These are phyloP conservation scores for Turdus rufiventris DNA, from an alignment of 2,113 vertebrate species.

Conservation along the genomic window DNA sequence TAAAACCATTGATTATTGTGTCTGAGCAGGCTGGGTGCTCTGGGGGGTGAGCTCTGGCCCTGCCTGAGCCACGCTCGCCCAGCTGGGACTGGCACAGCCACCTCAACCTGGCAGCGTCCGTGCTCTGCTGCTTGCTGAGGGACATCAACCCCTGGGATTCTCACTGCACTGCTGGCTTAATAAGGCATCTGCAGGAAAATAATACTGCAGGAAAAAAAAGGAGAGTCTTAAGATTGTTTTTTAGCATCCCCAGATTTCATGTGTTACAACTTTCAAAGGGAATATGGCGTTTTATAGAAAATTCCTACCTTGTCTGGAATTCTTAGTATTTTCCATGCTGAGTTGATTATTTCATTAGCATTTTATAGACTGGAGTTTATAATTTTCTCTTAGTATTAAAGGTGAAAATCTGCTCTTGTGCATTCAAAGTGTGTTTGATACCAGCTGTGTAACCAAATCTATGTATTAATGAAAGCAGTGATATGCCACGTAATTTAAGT, in stretches of 20 bases:
- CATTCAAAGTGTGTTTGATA: neutral
- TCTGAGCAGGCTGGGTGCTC: neutral
- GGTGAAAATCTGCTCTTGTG: neutral
- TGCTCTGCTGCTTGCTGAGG: neutral
- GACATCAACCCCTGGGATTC: neutral
- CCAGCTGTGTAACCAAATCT: neutral
- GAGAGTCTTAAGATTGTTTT: neutral
- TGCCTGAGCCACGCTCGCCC: fast-evolving
- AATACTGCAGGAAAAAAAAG: neutral
- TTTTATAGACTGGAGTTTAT: neutral
- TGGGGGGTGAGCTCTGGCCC: neutral
- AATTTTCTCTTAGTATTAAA: neutral
- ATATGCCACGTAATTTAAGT: neutral
- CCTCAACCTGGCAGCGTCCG: neutral
- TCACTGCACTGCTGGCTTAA: fast-evolving
- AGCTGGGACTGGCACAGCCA: fast-evolving
- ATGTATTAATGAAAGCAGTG: neutral
- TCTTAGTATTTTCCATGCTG: neutral
- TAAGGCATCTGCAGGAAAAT: neutral
- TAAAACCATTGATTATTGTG: neutral
- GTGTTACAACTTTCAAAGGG: neutral
- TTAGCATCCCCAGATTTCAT: neutral
- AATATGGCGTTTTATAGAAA: neutral
- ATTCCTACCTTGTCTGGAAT: neutral
- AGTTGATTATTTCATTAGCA: neutral